A percentile compares a stretch with the other conserved stretches of the same genome.
phyloP scores from a whole-genome alignment of 2,888 invertebrate genomes.

The Subacronicta megacephala region DNA sequence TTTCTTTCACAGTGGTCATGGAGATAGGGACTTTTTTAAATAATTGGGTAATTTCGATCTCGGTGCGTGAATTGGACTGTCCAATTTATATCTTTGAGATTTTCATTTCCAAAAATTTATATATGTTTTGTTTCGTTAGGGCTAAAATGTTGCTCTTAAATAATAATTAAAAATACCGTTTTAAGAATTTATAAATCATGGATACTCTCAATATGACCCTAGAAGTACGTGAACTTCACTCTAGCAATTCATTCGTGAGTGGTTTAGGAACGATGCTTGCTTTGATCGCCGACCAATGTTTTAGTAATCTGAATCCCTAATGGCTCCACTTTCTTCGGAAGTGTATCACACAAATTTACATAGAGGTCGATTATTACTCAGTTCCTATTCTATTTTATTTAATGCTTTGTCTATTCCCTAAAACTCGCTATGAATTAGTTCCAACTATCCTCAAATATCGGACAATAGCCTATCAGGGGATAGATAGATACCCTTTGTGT shows the following conservation, averaged over 20 bases:
- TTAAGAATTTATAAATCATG: conserved; percentile 15
- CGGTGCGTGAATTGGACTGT: conserved; percentile 51
- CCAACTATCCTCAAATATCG: conserved; percentile 58
- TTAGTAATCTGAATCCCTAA: conserved; percentile 51
- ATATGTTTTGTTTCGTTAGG: no score
- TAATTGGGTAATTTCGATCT: conserved; percentile 64
- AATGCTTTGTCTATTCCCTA: conserved; percentile 43
- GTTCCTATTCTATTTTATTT: conserved; percentile 34
- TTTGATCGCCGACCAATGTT: conserved; percentile 40
- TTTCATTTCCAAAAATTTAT: conserved; percentile 16
- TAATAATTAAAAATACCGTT: conserved; percentile 5
- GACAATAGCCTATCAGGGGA: conserved; percentile 49
- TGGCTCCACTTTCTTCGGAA: conserved; percentile 44
- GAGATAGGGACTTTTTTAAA: conserved; percentile 52
- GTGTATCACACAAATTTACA: conserved; percentile 60
- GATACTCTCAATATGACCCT: conserved; percentile 23
- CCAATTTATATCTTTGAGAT: conserved; percentile 52
- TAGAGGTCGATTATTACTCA: conserved; percentile 42
- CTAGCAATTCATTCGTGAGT: conserved; percentile 32
- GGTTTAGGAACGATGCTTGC: conserved; percentile 34
- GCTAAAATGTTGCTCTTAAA: no score
- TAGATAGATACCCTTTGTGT: conserved; percentile 58
- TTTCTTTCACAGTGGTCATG: conserved; percentile 60
- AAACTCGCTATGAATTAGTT: conserved; percentile 61
- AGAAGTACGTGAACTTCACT: conserved; percentile 36